Conservation (phyloP, 2,113 vertebrate species). For the Rallus limicola region DNA sequence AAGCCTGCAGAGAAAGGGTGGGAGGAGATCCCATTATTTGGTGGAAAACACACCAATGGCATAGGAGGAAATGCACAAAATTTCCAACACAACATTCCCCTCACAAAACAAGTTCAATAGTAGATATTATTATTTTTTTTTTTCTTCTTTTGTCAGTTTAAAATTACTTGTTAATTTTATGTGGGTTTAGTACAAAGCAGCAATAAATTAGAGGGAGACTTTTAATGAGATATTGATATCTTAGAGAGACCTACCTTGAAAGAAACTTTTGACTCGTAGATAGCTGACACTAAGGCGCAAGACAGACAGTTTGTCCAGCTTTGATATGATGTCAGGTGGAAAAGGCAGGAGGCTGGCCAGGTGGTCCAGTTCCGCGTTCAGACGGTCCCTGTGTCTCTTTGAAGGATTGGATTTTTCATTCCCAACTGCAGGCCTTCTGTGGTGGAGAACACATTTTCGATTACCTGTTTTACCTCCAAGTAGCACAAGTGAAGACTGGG, state of each 20-base stretch:
- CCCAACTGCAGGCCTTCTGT: constrained; percentile 84
- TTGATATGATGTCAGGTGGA: constrained; percentile 89
- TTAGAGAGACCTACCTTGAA: constrained; percentile 81
- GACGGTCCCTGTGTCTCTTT: constrained; percentile 92
- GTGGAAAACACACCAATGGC: neutral
- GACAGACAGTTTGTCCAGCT: constrained; percentile 96
- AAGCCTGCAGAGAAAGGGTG: neutral
- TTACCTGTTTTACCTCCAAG: constrained; percentile 36
- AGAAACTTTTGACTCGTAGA: constrained; percentile 96
- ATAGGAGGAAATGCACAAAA: neutral
- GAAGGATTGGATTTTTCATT: constrained; percentile 95
- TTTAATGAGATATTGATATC: neutral
- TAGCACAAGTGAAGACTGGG: neutral
- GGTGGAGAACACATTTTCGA: constrained; percentile 20
- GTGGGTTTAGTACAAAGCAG: neutral
- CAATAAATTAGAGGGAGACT: neutral
- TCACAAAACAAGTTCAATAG: neutral
- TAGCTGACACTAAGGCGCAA: constrained; percentile 96
- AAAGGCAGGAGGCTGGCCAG: constrained; percentile 94
- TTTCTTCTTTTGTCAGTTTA: neutral
- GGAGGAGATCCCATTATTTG: neutral
- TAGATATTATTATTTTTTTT: neutral
- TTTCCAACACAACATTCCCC: neutral
- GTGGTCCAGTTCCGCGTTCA: constrained; percentile 93
- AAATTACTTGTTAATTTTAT: neutral